Conservation (phyloP, 2,113 vertebrate genomes). For the Parus major region DNA sequence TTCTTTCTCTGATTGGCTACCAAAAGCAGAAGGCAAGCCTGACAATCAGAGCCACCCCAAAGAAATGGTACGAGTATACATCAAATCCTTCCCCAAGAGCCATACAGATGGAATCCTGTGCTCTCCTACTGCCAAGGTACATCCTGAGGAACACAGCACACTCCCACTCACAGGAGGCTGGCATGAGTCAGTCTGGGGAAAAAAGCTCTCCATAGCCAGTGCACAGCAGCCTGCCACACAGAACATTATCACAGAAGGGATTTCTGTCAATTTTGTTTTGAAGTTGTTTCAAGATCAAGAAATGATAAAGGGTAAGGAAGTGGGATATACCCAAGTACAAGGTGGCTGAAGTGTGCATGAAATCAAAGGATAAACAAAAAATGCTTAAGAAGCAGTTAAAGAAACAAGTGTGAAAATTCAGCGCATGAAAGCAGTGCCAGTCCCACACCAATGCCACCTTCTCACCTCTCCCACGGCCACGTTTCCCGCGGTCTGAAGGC, state of each 20-base stretch:
- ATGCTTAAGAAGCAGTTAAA: background rate
- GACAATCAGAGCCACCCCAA: background rate
- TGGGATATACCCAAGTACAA: background rate
- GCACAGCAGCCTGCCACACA: background rate
- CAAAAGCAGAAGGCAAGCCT: background rate
- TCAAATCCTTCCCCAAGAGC: background rate
- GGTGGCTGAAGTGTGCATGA: background rate
- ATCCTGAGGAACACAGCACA: background rate
- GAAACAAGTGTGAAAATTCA: background rate
- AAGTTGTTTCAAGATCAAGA: background rate
- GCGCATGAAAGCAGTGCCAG: background rate
- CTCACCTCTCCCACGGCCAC: slow-evolving; percentile 89
- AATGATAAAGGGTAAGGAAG: background rate
- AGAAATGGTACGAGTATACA: background rate
- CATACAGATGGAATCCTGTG: background rate
- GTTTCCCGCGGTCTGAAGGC: slow-evolving; percentile 86
- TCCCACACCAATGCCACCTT: background rate
- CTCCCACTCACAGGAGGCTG: background rate
- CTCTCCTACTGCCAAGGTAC: background rate
- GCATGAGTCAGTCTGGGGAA: background rate
- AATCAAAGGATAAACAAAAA: background rate
- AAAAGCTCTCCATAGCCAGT: background rate
- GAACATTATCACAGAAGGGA: background rate
- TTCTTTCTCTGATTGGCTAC: background rate
- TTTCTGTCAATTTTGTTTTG: background rate